Evolutionary conservation across 2,797 vertebrate species (phyloP).

Genomic region (Ambastaia sidthimunki): DNA sequence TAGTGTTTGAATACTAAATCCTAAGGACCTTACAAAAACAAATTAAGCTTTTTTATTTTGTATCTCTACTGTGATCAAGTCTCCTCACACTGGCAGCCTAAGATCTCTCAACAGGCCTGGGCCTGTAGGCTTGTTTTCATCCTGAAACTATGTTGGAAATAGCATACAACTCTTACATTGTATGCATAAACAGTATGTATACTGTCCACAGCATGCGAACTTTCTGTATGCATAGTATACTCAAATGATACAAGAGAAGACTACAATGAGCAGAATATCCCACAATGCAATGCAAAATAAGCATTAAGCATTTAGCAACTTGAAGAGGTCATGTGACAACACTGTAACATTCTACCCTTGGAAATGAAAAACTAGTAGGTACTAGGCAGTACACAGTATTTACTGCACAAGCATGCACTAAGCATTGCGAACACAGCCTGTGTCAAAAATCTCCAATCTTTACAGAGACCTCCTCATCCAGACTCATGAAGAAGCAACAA

Average conservation of each 20-base stretch:
- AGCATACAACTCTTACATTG: background rate
- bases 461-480: constrained; percentile 8
- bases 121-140: constrained; percentile 41
- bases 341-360: no score
- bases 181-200: background rate
- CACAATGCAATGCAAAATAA: background rate
- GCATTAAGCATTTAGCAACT: no score
- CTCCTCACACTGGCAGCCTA: constrained; percentile 17
- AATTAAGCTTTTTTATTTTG: background rate
- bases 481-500: background rate
- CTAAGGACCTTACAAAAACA: background rate
- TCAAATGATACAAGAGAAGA: background rate
- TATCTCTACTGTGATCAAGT: background rate
- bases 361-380: no score
- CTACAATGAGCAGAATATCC: background rate
- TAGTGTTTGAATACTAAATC: no score
- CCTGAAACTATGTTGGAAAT: constrained; percentile 7
- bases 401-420: background rate
- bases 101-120: constrained; percentile 33
- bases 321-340: no score
- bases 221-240: background rate
- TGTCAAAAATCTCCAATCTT: constrained; percentile 23
- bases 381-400: background rate
- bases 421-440: background rate
- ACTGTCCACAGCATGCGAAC: background rate